These are phyloP conservation scores for Protobothrops mucrosquamatus DNA, from an alignment of 2,113 vertebrate genomes.

Conservation along the genomic window DNA sequence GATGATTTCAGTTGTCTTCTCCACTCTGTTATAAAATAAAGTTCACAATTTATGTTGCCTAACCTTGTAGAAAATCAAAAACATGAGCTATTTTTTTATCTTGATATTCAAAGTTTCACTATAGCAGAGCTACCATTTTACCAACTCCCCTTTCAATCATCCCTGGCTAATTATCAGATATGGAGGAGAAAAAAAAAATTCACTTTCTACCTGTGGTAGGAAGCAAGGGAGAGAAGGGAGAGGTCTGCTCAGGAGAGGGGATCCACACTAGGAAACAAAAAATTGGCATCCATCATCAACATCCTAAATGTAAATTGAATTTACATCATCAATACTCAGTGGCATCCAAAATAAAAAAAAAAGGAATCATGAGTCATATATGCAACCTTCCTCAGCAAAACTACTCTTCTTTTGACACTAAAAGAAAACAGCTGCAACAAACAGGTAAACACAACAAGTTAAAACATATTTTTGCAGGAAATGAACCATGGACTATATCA, in stretches of 20 bases:
- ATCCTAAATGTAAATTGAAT: neutral
- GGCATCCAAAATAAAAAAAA: neutral
- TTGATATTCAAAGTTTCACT: neutral
- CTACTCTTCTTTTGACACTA: neutral
- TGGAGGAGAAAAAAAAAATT: neutral
- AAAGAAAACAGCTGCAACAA: neutral
- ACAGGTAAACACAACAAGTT: neutral
- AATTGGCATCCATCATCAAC: neutral
- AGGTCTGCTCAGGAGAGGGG: neutral
- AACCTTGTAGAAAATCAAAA: neutral
- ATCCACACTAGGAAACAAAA: neutral
- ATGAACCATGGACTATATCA: neutral
- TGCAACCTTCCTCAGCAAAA: neutral
- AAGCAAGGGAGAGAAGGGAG: neutral
- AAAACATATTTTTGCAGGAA: neutral
- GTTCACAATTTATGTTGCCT: neutral
- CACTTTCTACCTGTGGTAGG: neutral
- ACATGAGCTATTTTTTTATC: neutral
- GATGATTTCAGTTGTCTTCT: neutral
- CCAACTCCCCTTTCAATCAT: neutral
- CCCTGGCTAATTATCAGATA: neutral
- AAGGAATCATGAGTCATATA: neutral
- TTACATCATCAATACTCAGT: neutral
- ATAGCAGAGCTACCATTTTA: neutral
- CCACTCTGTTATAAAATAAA: neutral